Conservation (phyloP, 2,797 vertebrate species). For the Parambassis ranga region DNA sequence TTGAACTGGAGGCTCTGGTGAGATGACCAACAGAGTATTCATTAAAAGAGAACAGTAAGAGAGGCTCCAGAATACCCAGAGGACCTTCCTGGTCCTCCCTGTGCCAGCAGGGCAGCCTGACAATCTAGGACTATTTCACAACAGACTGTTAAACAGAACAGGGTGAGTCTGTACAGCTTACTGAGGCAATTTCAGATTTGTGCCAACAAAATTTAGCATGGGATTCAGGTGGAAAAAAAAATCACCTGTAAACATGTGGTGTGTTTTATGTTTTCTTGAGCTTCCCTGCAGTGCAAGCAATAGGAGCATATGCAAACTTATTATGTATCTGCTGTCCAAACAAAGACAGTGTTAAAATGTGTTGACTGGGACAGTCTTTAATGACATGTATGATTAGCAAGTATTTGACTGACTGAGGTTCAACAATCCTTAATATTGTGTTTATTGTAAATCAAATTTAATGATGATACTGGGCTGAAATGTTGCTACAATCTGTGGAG, state of each 20-base stretch:
- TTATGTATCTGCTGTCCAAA: background rate
- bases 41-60: background rate
- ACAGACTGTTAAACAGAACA: slow-evolving; percentile 1
- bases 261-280: background rate
- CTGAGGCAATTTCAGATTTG: slow-evolving; percentile 28
- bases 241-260: background rate
- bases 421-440: background rate
- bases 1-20: no score
- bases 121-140: slow-evolving; percentile 41
- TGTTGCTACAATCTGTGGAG: no score
- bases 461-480: no score
- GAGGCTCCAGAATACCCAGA: no score
- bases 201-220: background rate
- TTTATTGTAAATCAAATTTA: background rate
- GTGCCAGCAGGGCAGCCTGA: background rate
- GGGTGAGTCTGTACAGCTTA: slow-evolving; percentile 1
- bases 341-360: background rate
- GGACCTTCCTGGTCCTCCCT: background rate
- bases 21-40: no score
- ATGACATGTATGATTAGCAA: background rate
- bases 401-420: background rate
- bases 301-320: background rate
- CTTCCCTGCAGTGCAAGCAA: background rate
- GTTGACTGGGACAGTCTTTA: background rate
- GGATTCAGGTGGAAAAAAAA: background rate